Base-by-base conservation (phyloP, 2,113 vertebrate genomes). In the Poecile atricapillus region DNA sequence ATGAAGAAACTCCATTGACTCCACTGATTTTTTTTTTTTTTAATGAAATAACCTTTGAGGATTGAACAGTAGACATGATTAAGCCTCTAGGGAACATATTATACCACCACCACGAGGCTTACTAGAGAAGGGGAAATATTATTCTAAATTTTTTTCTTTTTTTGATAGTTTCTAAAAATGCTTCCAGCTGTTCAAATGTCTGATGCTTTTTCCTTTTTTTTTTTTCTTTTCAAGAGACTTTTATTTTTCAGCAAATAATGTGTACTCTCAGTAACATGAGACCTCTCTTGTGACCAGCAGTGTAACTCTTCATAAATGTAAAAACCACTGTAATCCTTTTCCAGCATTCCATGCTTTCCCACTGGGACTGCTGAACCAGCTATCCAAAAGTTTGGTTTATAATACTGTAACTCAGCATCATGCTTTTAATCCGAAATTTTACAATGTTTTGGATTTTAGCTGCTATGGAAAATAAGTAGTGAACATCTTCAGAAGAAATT, bases 151-250 rank as follows among this genome's bases (percentile, higher is more conserved):
- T 52, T 93, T 33, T 28, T 21, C 30, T 35, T 53, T 84, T 81
- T 92, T 78, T 87, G 37, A 50, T 94, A 80, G 75, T 83, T 80
- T 95, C 74, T 89, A 49, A 95, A 97, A 96, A 93, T 89, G 83
- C 47, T 96, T 95, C 90, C 95, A 95, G 91, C 95, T 97, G 96
- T 96, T 97, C 44, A 87, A 94, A 90, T 90, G 79, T 90, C 73
- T 90, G 47, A 81, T 93, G 41, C 39, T 71, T 95, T 95, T 90
- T 73, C 44, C 46, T 55, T 84, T 74, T 49, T 67, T 88, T 27
- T 70, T 69, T 33, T n/a, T n/a, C 33, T 75, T 63, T 87, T 94
- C 55, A 71, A 83, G 44, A 52, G 64, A 75, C 73, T 93, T 90
- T 46, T 87, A 64, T 96, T 94, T 97, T 96, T 94, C 95, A 93